Conservation (phyloP, 1,140 invertebrate genomes). For the Antheraea mylitta region DNA sequence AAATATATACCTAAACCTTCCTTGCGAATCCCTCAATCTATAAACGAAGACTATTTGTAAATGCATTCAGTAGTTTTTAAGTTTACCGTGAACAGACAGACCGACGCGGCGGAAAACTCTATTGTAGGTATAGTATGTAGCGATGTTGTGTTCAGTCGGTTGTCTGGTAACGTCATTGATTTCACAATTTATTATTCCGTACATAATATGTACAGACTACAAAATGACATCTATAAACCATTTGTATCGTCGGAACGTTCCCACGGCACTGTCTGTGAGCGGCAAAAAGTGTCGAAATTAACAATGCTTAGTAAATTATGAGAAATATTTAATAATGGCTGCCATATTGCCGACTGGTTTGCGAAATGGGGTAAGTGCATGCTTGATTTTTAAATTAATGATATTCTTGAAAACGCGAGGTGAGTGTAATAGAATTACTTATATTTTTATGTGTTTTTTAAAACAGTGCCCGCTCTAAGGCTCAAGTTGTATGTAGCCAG, state of each 20-base stretch:
- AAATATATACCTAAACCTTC: too few species aligned
- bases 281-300: background rate
- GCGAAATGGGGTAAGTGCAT: constrained; percentile 51
- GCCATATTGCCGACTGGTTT: constrained; percentile 55
- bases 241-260: constrained; percentile 21
- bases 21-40: too few species aligned
- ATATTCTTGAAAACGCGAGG: too few species aligned
- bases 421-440: too few species aligned
- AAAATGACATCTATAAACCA: constrained; percentile 7
- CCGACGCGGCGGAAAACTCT: too few species aligned
- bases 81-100: too few species aligned
- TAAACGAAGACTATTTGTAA: too few species aligned
- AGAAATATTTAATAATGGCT: constrained; percentile 39
- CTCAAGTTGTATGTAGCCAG: too few species aligned
- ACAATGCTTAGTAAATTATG: background rate
- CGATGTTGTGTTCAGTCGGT: constrained; percentile 22
- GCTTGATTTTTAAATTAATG: background rate
- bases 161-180: constrained; percentile 63
- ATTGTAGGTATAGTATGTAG: too few species aligned
- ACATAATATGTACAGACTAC: background rate
- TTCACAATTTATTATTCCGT: constrained; percentile 25
- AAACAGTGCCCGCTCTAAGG: too few species aligned
- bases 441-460: too few species aligned
- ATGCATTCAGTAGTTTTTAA: too few species aligned
- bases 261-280: constrained; percentile 12